These are phyloP conservation scores for Listrodromus nycthemerus DNA, from an alignment of 2,888 invertebrate genomes.

Conservation along the genomic window DNA sequence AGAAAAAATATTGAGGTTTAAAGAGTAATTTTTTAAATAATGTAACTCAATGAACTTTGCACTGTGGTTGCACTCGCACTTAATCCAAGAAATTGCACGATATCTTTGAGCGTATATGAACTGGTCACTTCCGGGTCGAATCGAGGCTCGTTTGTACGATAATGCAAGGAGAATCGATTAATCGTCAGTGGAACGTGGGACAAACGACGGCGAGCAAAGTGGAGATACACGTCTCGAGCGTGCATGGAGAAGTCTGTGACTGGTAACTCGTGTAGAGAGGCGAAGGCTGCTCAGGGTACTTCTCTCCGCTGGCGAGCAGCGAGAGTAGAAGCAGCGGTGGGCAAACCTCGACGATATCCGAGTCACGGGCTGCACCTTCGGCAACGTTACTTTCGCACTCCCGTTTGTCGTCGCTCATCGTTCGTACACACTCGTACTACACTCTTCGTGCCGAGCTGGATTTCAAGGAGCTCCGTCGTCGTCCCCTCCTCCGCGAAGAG, in stretches of 20 bases:
- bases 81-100: conserved; percentile 16
- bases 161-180: background rate
- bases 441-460: conserved; percentile 26
- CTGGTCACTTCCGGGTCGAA: background rate
- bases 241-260: conserved; percentile 58
- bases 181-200: background rate
- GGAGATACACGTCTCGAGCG: conserved; percentile 47
- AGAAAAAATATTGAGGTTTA: background rate
- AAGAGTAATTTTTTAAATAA: too few species aligned
- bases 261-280: conserved; percentile 54
- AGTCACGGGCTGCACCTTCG: conserved; percentile 75
- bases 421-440: conserved; percentile 28
- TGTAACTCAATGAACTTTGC: background rate
- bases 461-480: conserved; percentile 7
- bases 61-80: background rate
- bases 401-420: conserved; percentile 72
- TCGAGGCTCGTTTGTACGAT: background rate
- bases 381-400: conserved; percentile 77
- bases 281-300: conserved; percentile 60
- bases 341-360: conserved; percentile 57
- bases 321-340: conserved; percentile 52
- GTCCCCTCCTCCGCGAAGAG: background rate
- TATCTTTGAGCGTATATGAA: background rate
- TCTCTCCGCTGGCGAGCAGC: conserved; percentile 37
- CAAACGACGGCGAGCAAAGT: conserved; percentile 28